Evolutionary conservation across 2,888 invertebrate species (phyloP).

Genomic region (Empis stercorea): DNA sequence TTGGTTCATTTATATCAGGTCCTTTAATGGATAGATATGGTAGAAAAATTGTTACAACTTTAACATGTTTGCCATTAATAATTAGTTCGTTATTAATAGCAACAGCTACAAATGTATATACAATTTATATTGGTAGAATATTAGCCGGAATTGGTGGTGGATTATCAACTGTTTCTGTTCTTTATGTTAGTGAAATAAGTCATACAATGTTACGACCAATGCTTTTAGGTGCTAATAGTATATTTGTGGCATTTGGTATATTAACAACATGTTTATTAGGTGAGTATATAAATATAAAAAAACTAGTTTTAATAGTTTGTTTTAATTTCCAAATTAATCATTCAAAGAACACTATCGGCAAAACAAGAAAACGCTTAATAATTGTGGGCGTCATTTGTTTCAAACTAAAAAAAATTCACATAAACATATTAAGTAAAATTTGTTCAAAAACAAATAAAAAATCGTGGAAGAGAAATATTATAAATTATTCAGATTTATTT

Average conservation of each 20-base stretch:
- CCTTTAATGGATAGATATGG: conserved; percentile 45
- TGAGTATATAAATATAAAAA: no score
- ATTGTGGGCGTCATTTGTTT: no score
- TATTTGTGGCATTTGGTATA: conserved; percentile 45
- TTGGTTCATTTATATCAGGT: conserved; percentile 41
- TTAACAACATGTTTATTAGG: conserved; percentile 40
- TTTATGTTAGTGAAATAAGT: conserved; percentile 46
- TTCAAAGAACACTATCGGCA: no score
- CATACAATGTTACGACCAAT: conserved; percentile 42
- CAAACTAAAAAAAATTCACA: no score
- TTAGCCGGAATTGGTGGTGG: conserved; percentile 42
- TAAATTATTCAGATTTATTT: no score
- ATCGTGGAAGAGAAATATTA: no score
- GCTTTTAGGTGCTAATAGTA: conserved; percentile 43
- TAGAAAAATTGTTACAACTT: conserved; percentile 36
- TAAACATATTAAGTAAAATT: no score
- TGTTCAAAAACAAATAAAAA: no score
- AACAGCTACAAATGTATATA: conserved; percentile 32
- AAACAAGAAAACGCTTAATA: no score
- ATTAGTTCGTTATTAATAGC: conserved; percentile 39
- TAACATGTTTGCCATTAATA: conserved; percentile 35
- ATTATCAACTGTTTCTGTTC: conserved; percentile 40
- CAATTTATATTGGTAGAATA: conserved; percentile 39
- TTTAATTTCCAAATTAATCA: no score
- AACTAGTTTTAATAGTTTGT: no score